Evolutionary conservation across 2,888 invertebrate species (phyloP), one percentile per base, ranked within the genome.

Genomic region (Drosophila paranaensis): DNA sequence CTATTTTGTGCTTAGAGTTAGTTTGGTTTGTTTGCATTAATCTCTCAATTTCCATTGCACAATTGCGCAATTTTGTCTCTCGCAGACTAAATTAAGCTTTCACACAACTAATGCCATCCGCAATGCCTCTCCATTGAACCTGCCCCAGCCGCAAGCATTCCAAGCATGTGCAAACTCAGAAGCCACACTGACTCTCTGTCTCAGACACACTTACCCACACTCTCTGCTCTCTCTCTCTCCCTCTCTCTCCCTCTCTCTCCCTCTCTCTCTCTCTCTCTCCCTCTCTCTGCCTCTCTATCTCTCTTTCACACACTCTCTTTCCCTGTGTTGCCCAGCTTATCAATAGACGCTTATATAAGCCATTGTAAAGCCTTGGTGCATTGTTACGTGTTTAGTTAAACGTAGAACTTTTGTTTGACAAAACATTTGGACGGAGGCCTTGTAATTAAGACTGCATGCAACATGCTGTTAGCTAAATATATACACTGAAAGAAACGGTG

Each of bases 391-490:
- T 51, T 51, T 51, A 39, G 16, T 43, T 42, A 16, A 56, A 45
- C 58, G 35, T 13, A 14, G 55, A 57, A 42, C 53, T 53, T 43
- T 67, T 74, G 67, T 62, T 48, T 62, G 54, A 16, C 27, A 62
- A 33, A 67, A 14, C 57, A 61, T 40, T 62, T 39, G 35, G 35
- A 39, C 37, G 39, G 6, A 25, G 61, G 73, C 55, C 4, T 58
- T 60, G 54, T 69, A 72, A 60, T 70, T 58, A 51, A 58, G 9
- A 27, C 51, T 20, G 30, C 50, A 63, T 50, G 45, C 60, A 60
- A 39, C 27, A 54, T 20, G 50, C 60, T 30, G n/a, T 33, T 48
- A 51, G 25, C 13, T 55, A n/a, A 14, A 16, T 11, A 16, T 39
- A 20, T 20, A 16, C 58, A 58, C 39, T 48, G 16, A 30, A 9